phyloP scores from a whole-genome alignment of 2,888 invertebrate genomes.

The Allophyes oxyacanthae region DNA sequence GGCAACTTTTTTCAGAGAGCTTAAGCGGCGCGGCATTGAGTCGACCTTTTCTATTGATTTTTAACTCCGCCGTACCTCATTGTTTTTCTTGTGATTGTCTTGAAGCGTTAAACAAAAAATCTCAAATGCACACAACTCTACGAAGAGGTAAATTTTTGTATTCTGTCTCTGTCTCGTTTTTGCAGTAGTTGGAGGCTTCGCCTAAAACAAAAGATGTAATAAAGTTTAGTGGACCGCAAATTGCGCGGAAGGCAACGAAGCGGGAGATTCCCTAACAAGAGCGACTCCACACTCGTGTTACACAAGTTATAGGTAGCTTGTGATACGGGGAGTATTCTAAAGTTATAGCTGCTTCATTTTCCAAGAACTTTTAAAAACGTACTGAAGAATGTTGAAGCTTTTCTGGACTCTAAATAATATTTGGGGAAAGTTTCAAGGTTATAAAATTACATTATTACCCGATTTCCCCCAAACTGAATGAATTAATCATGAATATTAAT shows the following conservation, averaged over 20 bases:
- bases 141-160: conserved; percentile 13
- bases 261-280: conserved; percentile 60
- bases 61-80: conserved; percentile 59
- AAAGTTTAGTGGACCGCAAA: conserved; percentile 72
- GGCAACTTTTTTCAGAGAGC: conserved; percentile 76
- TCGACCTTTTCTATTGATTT: conserved; percentile 69
- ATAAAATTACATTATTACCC: too few species aligned
- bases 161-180: conserved; percentile 28
- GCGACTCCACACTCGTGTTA: conserved; percentile 38
- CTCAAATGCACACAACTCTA: conserved; percentile 27
- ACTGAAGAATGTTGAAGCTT: neutral
- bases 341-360: conserved; percentile 28
- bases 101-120: conserved; percentile 47
- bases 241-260: conserved; percentile 61
- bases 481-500: too few species aligned
- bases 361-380: conserved; percentile 10
- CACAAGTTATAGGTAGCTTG: conserved; percentile 51
- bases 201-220: conserved; percentile 67
- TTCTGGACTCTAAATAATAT: neutral
- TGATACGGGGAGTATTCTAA: conserved; percentile 19
- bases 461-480: too few species aligned
- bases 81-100: conserved; percentile 56
- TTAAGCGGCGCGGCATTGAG: conserved; percentile 61
- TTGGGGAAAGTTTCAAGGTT: too few species aligned
- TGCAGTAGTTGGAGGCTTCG: conserved; percentile 41